A percentile compares a stretch with the other conserved stretches of the same genome.
Evolutionary conservation across 2,888 invertebrate species (phyloP).

Genomic region (Cyclophora albipunctata): DNA sequence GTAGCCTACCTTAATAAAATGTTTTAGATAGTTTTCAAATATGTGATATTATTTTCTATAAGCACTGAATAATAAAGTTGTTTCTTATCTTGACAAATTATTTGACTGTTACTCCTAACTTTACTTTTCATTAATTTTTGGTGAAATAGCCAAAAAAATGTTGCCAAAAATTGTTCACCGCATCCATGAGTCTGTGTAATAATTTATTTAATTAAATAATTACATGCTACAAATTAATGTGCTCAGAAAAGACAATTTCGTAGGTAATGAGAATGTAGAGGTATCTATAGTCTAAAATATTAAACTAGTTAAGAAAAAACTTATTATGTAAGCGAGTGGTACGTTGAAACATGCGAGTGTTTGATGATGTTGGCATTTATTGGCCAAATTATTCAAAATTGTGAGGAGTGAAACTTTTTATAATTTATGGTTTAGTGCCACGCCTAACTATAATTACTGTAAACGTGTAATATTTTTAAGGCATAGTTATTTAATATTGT

Average conservation of each 20-base stretch:
- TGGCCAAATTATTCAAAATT: slow-evolving; percentile 62
- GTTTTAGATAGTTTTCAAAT: background rate
- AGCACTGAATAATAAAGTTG: slow-evolving; percentile 6
- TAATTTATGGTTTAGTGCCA: slow-evolving; percentile 66
- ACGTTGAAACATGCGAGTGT: slow-evolving; percentile 34
- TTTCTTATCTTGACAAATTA: slow-evolving; percentile 8
- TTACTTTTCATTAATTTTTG: slow-evolving; percentile 30
- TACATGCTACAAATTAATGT: slow-evolving; percentile 39
- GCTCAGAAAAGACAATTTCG: slow-evolving; percentile 71
- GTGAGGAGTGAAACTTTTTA: slow-evolving; percentile 58
- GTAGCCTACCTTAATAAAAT: too few species aligned
- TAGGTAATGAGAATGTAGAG: slow-evolving; percentile 40
- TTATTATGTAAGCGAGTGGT: slow-evolving; percentile 20
- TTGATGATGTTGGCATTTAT: slow-evolving; percentile 69
- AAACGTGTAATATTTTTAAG: slow-evolving; percentile 41
- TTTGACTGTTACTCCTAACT: slow-evolving; percentile 2
- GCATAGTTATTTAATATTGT: slow-evolving; percentile 69
- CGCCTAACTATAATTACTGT: slow-evolving; percentile 62
- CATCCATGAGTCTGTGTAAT: slow-evolving; percentile 41
- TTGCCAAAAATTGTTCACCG: slow-evolving; percentile 62
- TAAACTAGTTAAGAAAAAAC: slow-evolving; percentile 25
- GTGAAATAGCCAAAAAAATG: slow-evolving; percentile 63
- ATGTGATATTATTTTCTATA: background rate
- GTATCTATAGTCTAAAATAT: slow-evolving; percentile 34
- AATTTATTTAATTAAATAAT: slow-evolving; percentile 22